Evolutionary conservation across 2,797 vertebrate genomes (phyloP), one percentile per base, ranked within the genome.

Genomic region (Australoheros facetus): DNA sequence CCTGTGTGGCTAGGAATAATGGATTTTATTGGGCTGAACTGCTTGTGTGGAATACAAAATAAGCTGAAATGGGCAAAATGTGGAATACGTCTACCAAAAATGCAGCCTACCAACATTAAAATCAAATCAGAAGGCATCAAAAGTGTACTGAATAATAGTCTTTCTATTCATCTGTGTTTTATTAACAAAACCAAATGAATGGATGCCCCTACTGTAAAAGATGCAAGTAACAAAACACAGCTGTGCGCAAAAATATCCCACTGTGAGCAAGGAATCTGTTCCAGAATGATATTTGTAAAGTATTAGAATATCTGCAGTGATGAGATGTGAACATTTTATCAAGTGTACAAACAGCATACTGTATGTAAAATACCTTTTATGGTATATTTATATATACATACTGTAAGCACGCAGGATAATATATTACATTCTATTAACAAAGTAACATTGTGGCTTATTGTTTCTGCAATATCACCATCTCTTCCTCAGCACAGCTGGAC

Each of bases 401-500:
- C 0, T 30, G 34, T 11, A 12, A 23, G 28, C 28, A 77, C 34
- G 57, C 16, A 53, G 51, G 4, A 75, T 13, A 83, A 56, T 64
- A 48, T 11, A 16, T 55, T n/a, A 14, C 13, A 14, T 14, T 60
- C 69, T 28, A 26, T 23, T 42, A 51, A 56, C 56, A 56, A 55
- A 72, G 60, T 11, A 60, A 56, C 4, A 17, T 16, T 30, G 30
- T 3, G 48, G 28, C 34, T 71, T 39, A 64, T 64, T 77, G 39
- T 60, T 42, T 19, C 30, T 73, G 60, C 11, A 54, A n/a, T 66
- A 60, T 79, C 34, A 53, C 19, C 54, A 39, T 39, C 28, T 77
- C 56, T 75, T 64, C 77, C 30, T 59, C 28, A 11, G 48, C 54
- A 85, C 73, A 88, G 75, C 74, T 84, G 54, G 42, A 78, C 66